Conservation (phyloP, 2,888 invertebrate species). For the Netelia virgata region DNA sequence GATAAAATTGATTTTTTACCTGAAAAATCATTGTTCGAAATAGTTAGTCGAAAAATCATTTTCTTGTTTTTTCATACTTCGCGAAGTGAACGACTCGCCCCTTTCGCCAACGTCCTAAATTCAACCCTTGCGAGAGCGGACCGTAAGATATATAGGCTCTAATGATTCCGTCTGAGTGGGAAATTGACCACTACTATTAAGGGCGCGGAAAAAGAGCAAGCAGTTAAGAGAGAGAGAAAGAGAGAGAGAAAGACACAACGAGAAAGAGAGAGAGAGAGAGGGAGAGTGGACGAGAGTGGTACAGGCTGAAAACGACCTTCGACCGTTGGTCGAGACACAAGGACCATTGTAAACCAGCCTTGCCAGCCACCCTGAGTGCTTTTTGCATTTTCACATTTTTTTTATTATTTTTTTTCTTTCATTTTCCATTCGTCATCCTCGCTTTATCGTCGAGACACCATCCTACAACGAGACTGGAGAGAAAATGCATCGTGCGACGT, state of each 20-base stretch:
- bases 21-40: not conserved
- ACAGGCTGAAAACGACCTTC: constrained; percentile 78
- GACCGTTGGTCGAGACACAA: constrained; percentile 72
- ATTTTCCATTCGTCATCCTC: constrained; percentile 14
- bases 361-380: constrained; percentile 47
- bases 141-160: constrained; percentile 74
- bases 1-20: not conserved
- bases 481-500: not conserved
- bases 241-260: constrained; percentile 6
- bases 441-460: not conserved
- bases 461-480: not conserved
- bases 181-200: constrained; percentile 81
- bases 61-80: not conserved
- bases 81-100: not conserved
- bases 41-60: not conserved
- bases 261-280: constrained; percentile 24
- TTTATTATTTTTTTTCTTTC: constrained; percentile 9
- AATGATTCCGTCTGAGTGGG: constrained; percentile 84
- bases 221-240: constrained; percentile 20
- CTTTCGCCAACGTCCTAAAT: not conserved
- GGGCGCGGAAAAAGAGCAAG: constrained; percentile 50
- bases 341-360: constrained; percentile 68
- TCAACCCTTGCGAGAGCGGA: constrained; percentile 20
- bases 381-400: constrained; percentile 39
- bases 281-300: constrained; percentile 49